Conservation (phyloP, 2,113 vertebrate species). For the Puma concolor region DNA sequence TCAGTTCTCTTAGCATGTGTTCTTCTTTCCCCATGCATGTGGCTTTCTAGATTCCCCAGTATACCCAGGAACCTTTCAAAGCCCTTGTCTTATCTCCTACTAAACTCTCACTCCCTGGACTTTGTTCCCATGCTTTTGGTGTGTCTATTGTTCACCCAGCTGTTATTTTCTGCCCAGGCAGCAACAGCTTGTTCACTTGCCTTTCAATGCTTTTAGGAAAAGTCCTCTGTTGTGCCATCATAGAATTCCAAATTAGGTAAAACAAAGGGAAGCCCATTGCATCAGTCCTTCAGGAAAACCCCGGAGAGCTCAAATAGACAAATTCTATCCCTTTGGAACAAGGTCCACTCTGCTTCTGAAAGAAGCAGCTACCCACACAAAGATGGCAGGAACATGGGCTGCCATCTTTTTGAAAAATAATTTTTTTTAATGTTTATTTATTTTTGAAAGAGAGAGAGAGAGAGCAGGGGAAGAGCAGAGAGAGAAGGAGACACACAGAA, state of each 20-base stretch:
- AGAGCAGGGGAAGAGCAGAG: too few relatives aligned
- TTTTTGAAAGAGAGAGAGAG: too few relatives aligned
- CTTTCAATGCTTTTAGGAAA: background rate
- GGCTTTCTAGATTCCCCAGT: background rate
- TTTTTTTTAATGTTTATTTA: too few relatives aligned
- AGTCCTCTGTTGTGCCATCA: background rate
- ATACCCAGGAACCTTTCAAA: background rate
- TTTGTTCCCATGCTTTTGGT: background rate
- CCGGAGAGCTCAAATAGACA: background rate
- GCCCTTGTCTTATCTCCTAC: background rate
- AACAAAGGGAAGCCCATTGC: background rate
- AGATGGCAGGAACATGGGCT: background rate
- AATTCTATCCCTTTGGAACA: background rate
- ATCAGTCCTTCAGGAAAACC: background rate
- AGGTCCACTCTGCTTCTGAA: background rate
- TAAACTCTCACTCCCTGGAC: background rate
- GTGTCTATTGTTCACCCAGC: background rate
- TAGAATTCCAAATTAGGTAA: background rate
- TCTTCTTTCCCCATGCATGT: background rate
- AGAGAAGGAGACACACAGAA: too few relatives aligned
- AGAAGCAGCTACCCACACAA: background rate
- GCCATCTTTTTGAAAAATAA: background rate
- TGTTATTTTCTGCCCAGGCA: background rate
- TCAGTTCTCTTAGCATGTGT: background rate
- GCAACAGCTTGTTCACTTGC: background rate